Evolutionary conservation across 2,113 vertebrate species (phyloP), one percentile per base, ranked within the genome.

Genomic region (Trichomycterus rosablanca): DNA sequence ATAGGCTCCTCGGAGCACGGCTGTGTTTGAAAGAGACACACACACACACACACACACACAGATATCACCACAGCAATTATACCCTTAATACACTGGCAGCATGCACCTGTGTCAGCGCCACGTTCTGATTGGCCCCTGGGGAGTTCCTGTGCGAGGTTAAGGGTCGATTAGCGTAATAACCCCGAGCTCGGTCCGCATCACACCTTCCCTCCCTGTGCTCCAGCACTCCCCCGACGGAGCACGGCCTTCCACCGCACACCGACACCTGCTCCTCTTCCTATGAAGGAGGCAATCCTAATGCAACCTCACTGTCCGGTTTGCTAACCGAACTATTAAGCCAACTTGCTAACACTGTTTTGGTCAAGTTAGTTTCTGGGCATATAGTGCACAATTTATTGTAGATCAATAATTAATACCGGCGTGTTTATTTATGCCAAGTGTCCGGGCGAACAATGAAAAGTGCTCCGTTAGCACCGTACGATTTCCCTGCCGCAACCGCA

Each of bases 151-250:
- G 60, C 7, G 72, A 80, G 81, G 81, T 85, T 80, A 87, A 87
- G 84, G 86, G 86, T 88, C 83, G 86, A 87, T 87, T 88, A 87
- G 81, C 79, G 82, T 86, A 87, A 88, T 85, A 83, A 89, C 84
- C 82, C 68, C 73, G 28, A 77, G 84, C 83, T 73, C 77, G 80
- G 85, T 86, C 84, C 83, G 70, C 78, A 81, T 81, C 81, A 75
- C 83, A 82, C 79, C 79, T 76, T 67, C 79, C 70, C 80, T 66
- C 75, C 71, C 73, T 72, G 52, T 35, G n/a, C 51, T 60, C 24
- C 52, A 40, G 46, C 42, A 19, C 22, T 51, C 54, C 67, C 14
- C 69, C 18, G 16, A 34, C 28, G 42, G 54, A 40, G 11, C 8
- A 19, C 18, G 22, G 66, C 43, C 57, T 68, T 57, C 60, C 63